Evolutionary conservation across 2,888 invertebrate species (phyloP).

Genomic region (Geotrupes spiniger): DNA sequence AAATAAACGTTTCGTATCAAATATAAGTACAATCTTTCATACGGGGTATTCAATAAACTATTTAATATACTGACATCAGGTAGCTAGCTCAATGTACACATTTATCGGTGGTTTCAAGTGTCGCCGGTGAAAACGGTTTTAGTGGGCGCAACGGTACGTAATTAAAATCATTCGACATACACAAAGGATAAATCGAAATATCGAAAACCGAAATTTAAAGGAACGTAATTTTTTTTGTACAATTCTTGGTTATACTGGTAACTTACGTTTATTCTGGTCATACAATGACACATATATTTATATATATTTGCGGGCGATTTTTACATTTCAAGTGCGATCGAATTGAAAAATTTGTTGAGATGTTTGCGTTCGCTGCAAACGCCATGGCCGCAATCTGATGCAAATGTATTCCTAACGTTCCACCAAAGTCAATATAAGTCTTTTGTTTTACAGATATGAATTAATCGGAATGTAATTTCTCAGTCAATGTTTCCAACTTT

Average conservation of each 20-base stretch:
- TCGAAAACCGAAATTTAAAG: conserved; percentile 31
- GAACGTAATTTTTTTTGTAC: conserved; percentile 48
- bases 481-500: too few relatives aligned
- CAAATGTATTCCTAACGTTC: too few relatives aligned
- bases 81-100: conserved; percentile 29
- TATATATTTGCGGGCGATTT: not conserved
- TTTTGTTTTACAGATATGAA: too few relatives aligned
- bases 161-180: not conserved
- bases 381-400: too few relatives aligned
- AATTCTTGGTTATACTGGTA: conserved; percentile 51
- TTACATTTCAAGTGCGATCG: conserved; percentile 6
- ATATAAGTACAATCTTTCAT: conserved; percentile 23
- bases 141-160: not conserved
- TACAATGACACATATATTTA: conserved; percentile 10
- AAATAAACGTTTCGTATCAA: conserved; percentile 18
- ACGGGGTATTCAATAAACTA: conserved; percentile 19
- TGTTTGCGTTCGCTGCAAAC: too few relatives aligned
- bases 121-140: too few relatives aligned
- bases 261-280: conserved; percentile 43
- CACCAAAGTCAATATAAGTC: too few relatives aligned
- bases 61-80: conserved; percentile 32
- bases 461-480: too few relatives aligned
- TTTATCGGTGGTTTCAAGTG: too few relatives aligned
- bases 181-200: conserved; percentile 16
- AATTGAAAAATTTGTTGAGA: too few relatives aligned